These are phyloP conservation scores for Holacanthus passer DNA, from an alignment of 2,113 vertebrate genomes.

Conservation along the genomic window DNA sequence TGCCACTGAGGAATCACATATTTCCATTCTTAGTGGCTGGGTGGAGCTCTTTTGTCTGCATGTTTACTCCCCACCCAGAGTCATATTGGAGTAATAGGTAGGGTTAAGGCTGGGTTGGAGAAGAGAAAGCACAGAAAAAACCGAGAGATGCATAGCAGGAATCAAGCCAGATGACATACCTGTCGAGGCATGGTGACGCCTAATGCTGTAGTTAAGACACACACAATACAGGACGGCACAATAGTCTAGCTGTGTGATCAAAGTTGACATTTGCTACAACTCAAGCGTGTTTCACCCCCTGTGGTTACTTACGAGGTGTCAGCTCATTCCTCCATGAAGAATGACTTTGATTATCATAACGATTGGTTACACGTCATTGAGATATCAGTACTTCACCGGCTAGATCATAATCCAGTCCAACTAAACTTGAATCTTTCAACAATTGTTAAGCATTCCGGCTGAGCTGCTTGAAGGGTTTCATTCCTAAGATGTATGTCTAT, in stretches of 20 bases:
- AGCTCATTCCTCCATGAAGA: background rate
- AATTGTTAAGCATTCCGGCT: background rate
- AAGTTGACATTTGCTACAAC: conserved; percentile 8
- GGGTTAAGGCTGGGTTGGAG: conserved; percentile 44
- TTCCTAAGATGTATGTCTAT: background rate
- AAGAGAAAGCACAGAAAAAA: conserved; percentile 29
- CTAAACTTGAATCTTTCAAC: background rate
- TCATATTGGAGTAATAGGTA: conserved; percentile 59
- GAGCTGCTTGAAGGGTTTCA: background rate
- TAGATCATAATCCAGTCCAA: background rate
- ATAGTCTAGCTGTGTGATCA: conserved; percentile 33
- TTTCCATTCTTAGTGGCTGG: conserved; percentile 64
- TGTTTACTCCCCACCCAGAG: conserved; percentile 68
- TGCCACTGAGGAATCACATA: conserved; percentile 49
- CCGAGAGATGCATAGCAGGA: conserved; percentile 51
- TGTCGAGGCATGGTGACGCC: conserved; percentile 60
- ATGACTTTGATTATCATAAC: background rate
- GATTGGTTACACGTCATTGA: background rate
- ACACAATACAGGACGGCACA: background rate
- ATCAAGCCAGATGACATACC: conserved; percentile 80
- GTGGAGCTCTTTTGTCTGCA: conserved; percentile 72
- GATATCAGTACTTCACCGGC: background rate
- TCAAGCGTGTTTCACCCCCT: background rate
- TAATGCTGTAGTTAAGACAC: conserved; percentile 35
- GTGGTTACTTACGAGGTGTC: background rate